Evolutionary conservation across 1,140 invertebrate genomes (phyloP), one percentile per base, ranked within the genome.

Genomic region (Apocrypta bakeri): DNA sequence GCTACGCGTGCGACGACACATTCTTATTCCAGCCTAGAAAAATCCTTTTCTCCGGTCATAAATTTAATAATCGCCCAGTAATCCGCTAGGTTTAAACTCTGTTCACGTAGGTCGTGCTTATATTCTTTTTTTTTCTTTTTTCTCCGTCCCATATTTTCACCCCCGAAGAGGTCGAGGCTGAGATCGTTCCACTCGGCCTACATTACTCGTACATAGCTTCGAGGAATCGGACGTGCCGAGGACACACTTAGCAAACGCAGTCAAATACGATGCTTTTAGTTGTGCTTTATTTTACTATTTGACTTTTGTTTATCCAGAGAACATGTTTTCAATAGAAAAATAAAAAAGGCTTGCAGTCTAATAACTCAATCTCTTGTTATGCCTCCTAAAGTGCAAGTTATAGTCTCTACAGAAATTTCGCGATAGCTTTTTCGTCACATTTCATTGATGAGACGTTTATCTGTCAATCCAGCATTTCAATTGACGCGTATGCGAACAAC

Each of bases 21-120:
- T n/a, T n/a, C n/a, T n/a, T n/a, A n/a, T n/a, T n/a, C n/a, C n/a
- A n/a, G n/a, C n/a, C n/a, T n/a, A n/a, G n/a, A 24, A 42, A 78
- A 83, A 83, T 82, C 81, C 80, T 79, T 84, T 83, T 64, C 73
- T 76, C 76, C 66, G 75, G 71, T 64, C 85, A 85, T 86, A 86
- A 86, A 86, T 86, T 86, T 79, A 85, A 84, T 86, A 85, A 86
- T 85, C 80, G 72, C 29, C 27, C 42, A 11, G 24, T 85, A 85
- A 86, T 83, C 75, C 73, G 31, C 11, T 42, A 25, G 81, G 33
- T 84, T 81, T 48, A 27, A 73, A 84, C 77, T 56, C 85, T 6
- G 81, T 81, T 81, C 81, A 84, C 85, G 83, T 84, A 79, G 72
- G 25, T 6, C 33, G 17, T 7, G 14, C 8, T 33, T 7, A 56